Evolutionary conservation across 37 sponge, comb jelly and placozoan genomes (phyloP), one percentile per base, ranked within the genome.

Genomic region (Haliclona indistincta): DNA sequence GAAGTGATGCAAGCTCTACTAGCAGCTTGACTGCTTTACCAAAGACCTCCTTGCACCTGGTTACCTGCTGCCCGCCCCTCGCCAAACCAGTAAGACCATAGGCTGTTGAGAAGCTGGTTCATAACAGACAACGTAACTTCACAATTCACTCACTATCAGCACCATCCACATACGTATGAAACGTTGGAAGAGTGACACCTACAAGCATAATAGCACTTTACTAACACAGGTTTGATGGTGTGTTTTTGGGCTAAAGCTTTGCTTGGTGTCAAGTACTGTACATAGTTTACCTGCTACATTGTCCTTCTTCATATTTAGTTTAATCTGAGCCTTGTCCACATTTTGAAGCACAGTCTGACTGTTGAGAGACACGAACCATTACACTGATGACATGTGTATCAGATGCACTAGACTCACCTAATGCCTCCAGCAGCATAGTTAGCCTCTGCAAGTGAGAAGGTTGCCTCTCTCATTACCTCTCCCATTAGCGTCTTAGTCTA

Each of bases 381-480:
- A 28, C 13, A 54, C 56, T 3, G 54, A 19, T 10, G 17, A 4
- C 38, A 32, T 34, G 8, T 10, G 53, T 32, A 15, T 25, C 23
- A n/a, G 11, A 20, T 70, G 63, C 4, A 4, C 43, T 19, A 49
- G n/a, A 56, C 73, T 63, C 17, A 95, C 96, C 91, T 77, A 67
- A 98, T 82, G 42, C 95, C 99, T 51, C 99, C 99, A 33, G 99
- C 99, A 56, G 95, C 86, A 89, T 87, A 98, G 38, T 84, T 85
- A 36, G 99, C 99, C 63, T 92, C 94, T 6, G 99, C 96, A 43
- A 98, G 73, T 13, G 96, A 95, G 73, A 95, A 95, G 15, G 78
- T 73, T 0, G 96, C 99, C 52, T 92, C 91, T 70, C 95, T 98
- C 96, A 98, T 95, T 3, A 86, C 88, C 20, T 95, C 94, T 29